Base-by-base conservation (phyloP, 2,888 invertebrate genomes). In the Caenorhabditis sp. region DNA sequence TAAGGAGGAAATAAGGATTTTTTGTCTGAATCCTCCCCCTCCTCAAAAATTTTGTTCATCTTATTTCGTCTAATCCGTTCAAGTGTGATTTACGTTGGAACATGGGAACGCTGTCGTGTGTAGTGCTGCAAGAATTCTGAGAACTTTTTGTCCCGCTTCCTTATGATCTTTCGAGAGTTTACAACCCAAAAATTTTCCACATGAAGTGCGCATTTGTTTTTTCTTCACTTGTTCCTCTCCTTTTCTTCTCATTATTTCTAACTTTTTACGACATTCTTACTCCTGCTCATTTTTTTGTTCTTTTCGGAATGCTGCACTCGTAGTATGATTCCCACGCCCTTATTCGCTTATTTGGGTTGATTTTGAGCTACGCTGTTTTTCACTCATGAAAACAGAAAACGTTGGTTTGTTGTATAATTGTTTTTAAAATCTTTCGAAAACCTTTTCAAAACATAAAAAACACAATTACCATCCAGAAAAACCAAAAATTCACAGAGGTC, bases 181-280 rank as follows among this genome's bases (percentile, higher is more conserved):
- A 41, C 41, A 41, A 31, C 38, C 41, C 2, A 44, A 63, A 44
- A 44, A 16, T n/a, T 54, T 63, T 63, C 63, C 63, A 63, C 63
- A 26, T 28, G 63, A 44, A 44, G 44, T 63, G 44, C 61, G 61
- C 56, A 28, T 58, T 58, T 31, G 3, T n/a, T 26, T 59, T 35
- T 59, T 59, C 14, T 61, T 61, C 19, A 8, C 26, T 54, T 26
- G 44, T 28, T 63, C 44, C 28, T 63, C 24, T 63, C 44, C 22
- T 26, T 26, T 63, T 44, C 63, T 31, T 58, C 31, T 63, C 44
- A 63, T 63, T 63, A 63, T 28, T 63, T 28, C 63, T 63, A 28
- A 63, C 63, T 47, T 63, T 63, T 63, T 63, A 63, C 44, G 63
- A 26, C 63, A 44, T 63, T 61, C 44, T 44, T 44, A 47, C 44